phyloP scores from a whole-genome alignment of 2,888 invertebrate species.

The Conomelus anceps region DNA sequence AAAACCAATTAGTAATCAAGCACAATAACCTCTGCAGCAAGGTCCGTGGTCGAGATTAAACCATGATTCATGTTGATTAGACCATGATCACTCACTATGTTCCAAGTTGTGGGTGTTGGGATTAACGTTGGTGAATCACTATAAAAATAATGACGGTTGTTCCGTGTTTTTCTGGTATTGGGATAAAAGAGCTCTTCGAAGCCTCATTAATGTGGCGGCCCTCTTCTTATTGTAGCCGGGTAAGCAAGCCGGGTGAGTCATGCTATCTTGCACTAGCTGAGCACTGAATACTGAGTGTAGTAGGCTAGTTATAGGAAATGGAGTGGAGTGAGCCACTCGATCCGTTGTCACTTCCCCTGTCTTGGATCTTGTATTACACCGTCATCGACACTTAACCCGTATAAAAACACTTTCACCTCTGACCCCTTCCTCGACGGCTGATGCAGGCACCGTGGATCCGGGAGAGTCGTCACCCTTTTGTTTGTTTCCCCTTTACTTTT shows the following conservation, averaged over 20 bases:
- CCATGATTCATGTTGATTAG: background rate
- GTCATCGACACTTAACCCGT: background rate
- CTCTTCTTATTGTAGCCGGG: background rate
- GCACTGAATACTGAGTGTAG: background rate
- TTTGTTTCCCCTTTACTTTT: background rate
- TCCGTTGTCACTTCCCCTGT: background rate
- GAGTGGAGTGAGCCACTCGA: background rate
- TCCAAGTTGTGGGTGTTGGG: background rate
- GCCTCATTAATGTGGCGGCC: background rate
- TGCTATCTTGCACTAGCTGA: background rate
- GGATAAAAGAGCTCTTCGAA: background rate
- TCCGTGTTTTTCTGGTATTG: background rate
- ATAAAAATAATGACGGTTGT: background rate
- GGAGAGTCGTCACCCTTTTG: background rate
- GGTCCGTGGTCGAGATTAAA: background rate
- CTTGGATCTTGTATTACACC: background rate
- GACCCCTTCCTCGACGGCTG: background rate
- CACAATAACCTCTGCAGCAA: no score
- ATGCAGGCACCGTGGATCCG: background rate
- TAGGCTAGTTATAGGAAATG: no score
- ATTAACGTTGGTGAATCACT: background rate
- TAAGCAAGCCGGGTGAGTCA: background rate
- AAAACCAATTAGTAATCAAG: no score
- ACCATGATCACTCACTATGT: background rate
- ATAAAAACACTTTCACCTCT: background rate